A percentile compares a stretch with the other conserved stretches of the same genome.
phyloP scores from a whole-genome alignment of 2,797 vertebrate species.

The Dicrostonyx torquatus region DNA sequence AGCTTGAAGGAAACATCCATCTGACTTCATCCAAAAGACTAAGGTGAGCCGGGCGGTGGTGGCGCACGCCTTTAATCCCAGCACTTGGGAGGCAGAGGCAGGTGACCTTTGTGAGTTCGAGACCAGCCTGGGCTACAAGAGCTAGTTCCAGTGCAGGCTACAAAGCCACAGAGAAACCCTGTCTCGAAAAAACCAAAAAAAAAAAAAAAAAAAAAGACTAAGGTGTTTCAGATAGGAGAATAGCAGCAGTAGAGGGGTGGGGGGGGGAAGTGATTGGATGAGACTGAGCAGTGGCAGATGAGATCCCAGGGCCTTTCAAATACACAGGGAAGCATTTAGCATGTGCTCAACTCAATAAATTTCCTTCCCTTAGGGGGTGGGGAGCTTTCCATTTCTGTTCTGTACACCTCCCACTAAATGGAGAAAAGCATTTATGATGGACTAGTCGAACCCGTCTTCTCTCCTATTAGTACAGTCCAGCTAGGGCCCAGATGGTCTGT shows the following conservation, averaged over 20 bases:
- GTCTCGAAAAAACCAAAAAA: too few species aligned
- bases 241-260: neutral
- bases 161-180: too few species aligned
- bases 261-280: neutral
- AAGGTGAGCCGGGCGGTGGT: too few species aligned
- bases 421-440: neutral
- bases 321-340: neutral
- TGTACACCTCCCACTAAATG: neutral
- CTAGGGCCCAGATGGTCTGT: neutral
- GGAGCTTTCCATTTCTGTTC: neutral
- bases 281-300: neutral
- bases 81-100: too few species aligned
- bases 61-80: too few species aligned
- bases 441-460: neutral
- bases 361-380: neutral
- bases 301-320: neutral
- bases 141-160: too few species aligned
- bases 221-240: neutral
- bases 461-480: neutral
- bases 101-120: too few species aligned
- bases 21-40: neutral
- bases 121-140: too few species aligned
- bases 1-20: neutral
- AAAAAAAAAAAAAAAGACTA: too few species aligned
- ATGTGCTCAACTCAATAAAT: neutral